These are phyloP conservation scores for Acanthisitta chloris DNA, from an alignment of 2,113 vertebrate genomes.

Conservation along the genomic window DNA sequence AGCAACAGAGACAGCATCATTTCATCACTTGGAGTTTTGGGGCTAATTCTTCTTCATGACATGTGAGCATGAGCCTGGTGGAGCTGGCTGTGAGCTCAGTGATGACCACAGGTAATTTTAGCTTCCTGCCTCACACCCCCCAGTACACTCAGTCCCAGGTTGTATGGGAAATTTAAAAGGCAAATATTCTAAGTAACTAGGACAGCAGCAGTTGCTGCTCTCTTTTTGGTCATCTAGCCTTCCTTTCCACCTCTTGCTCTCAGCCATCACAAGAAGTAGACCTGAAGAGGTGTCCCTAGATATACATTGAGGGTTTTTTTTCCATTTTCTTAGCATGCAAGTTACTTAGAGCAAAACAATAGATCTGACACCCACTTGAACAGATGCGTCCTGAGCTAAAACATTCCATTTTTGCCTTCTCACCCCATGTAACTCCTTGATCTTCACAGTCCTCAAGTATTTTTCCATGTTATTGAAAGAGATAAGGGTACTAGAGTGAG, in stretches of 20 bases:
- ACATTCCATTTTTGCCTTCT: background rate
- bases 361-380: background rate
- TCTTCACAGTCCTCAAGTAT: background rate
- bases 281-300: background rate
- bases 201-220: background rate
- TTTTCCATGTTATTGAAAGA: background rate
- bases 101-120: background rate
- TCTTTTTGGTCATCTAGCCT: background rate
- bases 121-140: background rate
- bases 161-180: background rate
- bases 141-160: background rate
- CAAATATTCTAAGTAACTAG: background rate
- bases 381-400: background rate
- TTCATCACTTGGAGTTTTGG: background rate
- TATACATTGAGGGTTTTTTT: rapidly evolving
- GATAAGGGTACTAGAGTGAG: background rate
- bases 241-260: background rate
- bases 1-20: background rate
- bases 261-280: background rate
- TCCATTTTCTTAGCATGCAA: rapidly evolving
- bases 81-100: background rate
- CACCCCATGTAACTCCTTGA: background rate
- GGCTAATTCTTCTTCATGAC: background rate
- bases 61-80: background rate
- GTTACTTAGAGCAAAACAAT: background rate